phyloP scores from a whole-genome alignment of 2,113 vertebrate species.

The Petrocephalus zakoni region DNA sequence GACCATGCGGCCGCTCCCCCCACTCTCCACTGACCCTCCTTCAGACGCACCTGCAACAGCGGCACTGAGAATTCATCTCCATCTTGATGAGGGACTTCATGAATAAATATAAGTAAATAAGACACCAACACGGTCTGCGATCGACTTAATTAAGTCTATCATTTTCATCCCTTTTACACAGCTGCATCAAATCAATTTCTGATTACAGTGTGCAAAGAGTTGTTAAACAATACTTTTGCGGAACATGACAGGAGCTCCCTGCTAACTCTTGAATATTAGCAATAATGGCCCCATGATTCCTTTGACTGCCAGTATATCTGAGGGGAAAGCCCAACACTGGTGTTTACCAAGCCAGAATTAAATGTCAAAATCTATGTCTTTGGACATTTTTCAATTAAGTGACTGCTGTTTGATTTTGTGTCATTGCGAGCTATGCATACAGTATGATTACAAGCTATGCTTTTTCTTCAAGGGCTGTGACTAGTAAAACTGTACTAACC shows the following conservation, averaged over 20 bases:
- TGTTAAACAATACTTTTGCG: constrained; percentile 1
- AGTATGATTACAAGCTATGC: background rate
- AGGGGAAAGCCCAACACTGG: background rate
- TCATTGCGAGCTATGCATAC: background rate
- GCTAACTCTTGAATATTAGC: background rate
- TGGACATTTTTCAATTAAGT: background rate
- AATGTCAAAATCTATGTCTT: background rate
- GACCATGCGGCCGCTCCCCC: background rate
- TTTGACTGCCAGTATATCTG: background rate
- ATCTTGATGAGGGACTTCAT: background rate
- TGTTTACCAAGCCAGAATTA: background rate
- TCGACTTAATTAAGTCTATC: constrained; percentile 3
- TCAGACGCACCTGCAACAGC: background rate
- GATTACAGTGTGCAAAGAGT: constrained; percentile 8
- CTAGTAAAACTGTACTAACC: background rate
- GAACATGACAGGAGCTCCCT: background rate
- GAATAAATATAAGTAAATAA: constrained; percentile 12
- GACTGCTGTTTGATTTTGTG: background rate
- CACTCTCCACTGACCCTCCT: background rate
- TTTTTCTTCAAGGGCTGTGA: background rate
- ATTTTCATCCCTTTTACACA: background rate
- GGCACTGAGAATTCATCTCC: background rate
- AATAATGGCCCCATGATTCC: background rate
- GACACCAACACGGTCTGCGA: background rate
- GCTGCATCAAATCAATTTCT: constrained; percentile 15